Conservation (phyloP, 2,113 vertebrate genomes). For the Siniperca chuatsi region DNA sequence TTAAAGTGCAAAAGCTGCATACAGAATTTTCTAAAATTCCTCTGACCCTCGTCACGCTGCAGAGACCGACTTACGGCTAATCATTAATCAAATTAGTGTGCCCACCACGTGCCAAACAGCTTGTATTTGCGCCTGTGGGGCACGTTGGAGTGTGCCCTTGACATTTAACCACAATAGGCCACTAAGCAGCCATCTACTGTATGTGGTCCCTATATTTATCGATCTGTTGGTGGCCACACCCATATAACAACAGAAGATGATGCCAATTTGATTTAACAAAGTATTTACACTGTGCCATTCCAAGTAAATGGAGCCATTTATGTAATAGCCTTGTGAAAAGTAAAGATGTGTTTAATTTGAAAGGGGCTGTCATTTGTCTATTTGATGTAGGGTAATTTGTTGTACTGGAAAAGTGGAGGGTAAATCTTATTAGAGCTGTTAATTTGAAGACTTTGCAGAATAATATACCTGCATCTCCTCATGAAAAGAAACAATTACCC, state of each 20-base stretch:
- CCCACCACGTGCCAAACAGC: slow-evolving; percentile 44
- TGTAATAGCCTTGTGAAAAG: not conserved
- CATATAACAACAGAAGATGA: not conserved
- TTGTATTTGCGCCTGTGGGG: slow-evolving; percentile 49
- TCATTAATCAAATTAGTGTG: slow-evolving; percentile 76
- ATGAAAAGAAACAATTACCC: not conserved
- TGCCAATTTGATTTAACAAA: not conserved
- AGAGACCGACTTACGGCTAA: slow-evolving; percentile 54
- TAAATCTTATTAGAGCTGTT: not conserved
- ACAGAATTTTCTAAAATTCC: slow-evolving; percentile 10
- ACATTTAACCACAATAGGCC: slow-evolving; percentile 71
- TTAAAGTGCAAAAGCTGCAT: not conserved
- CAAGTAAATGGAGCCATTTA: not conserved
- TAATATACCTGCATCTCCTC: not conserved
- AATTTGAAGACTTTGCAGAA: not conserved
- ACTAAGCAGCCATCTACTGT: slow-evolving; percentile 38
- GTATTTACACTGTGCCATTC: not conserved
- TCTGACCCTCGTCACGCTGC: slow-evolving; percentile 12
- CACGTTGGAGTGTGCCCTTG: slow-evolving; percentile 48
- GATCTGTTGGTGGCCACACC: slow-evolving; percentile 53
- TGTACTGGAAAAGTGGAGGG: not conserved
- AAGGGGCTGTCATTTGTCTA: not conserved
- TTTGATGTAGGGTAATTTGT: not conserved
- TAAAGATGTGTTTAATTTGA: not conserved
- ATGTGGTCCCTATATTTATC: slow-evolving; percentile 19